Evolutionary conservation across 2,888 invertebrate genomes (phyloP), one percentile per base, ranked within the genome.

Genomic region (Eupithecia insigniata): DNA sequence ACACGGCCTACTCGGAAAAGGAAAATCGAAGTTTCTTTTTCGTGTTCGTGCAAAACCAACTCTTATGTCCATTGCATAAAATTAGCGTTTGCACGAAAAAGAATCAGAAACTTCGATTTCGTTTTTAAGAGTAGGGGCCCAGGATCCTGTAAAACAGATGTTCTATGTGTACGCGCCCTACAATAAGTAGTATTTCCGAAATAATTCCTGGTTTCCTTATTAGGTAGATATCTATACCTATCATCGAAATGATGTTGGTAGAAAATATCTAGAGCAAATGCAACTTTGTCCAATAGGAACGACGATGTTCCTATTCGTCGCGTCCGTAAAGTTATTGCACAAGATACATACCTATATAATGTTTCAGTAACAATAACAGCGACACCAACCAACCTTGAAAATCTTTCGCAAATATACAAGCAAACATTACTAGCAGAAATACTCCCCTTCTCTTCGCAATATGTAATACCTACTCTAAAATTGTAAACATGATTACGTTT

Each of bases 401-500:
- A 64, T 30, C 39, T 66, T 62, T 70, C 51, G 28, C 67, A 76
- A 76, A 75, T 58, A 22, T 60, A 60, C 16, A 30, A 60, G 28
- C 12, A 18, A 58, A 26, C 55, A 30, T 39, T 32, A 70, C 26
- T 12, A 61, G 69, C 26, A 55, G 0, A 26, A 55, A 74, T 61
- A 55, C 64, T 66, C 36, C 14, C 39, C 30, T 36, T 51, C 30
- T 55, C 55, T 55, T 30, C 28, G 46, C 22, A 67, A 51, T 46
- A 55, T 18, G 55, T 26, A 55, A 55, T 55, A 26, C 55, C 26
- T 55, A 55, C 8, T 26, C 67, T 70, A 71, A 76, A 71, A 69
- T 16, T 60, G 58, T 61, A 70, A 70, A 70, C 32, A 34, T 66
- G 78, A 78, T 79, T 74, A 76, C 66, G 67, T 32, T 69, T 66